Conservation (phyloP, 2,888 invertebrate genomes). For the Seira sanloemensis region DNA sequence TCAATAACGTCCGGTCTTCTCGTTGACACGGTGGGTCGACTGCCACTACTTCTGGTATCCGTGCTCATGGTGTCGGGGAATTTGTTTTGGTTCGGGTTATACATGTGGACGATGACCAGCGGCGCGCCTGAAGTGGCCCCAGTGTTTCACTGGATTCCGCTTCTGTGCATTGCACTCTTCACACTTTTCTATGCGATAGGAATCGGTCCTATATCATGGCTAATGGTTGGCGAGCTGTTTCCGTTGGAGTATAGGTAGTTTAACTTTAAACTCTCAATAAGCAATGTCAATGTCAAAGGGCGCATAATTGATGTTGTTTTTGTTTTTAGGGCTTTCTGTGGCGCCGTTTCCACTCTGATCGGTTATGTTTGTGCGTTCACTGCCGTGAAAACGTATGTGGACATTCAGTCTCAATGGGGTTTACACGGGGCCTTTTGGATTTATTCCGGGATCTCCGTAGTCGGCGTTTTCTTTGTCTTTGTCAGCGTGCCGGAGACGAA, state of each 20-base stretch:
- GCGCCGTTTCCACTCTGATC: constrained; percentile 89
- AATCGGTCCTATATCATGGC: constrained; percentile 67
- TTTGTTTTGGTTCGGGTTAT: background rate
- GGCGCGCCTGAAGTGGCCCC: too few species aligned
- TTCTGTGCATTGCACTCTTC: constrained; percentile 31
- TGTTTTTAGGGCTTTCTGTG: constrained; percentile 85
- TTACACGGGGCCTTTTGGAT: constrained; percentile 92
- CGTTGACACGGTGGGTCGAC: background rate
- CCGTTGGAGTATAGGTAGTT: constrained; percentile 71
- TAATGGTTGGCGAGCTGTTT: constrained; percentile 65
- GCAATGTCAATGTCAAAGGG: background rate
- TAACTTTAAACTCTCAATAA: background rate
- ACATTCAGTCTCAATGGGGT: constrained; percentile 86
- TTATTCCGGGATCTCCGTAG: constrained; percentile 88
- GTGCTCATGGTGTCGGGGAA: background rate
- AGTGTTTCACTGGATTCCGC: constrained; percentile 30
- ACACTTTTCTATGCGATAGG: constrained; percentile 66
- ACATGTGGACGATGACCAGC: constrained; percentile 50
- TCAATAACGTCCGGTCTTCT: constrained; percentile 78
- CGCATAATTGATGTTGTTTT: background rate
- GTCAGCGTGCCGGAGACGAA: constrained; percentile 94
- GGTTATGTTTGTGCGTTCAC: constrained; percentile 91
- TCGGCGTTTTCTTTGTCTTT: constrained; percentile 89
- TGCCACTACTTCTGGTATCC: background rate
- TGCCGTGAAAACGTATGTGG: constrained; percentile 90